Conservation (phyloP, 2,113 vertebrate genomes). For the Notiomystis cincta region DNA sequence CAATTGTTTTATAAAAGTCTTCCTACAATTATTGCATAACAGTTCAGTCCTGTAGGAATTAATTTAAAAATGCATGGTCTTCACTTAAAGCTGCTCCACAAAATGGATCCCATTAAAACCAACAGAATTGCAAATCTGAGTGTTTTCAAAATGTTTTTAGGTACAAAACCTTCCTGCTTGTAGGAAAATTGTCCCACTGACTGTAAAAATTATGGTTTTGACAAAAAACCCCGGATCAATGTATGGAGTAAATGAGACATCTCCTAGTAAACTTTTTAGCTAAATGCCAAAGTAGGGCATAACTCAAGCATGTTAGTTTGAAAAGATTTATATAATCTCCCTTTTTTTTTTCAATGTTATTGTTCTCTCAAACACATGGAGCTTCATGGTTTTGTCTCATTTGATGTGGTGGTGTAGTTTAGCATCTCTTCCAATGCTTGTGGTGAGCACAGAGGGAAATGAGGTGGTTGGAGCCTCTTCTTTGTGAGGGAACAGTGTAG, state of each 20-base stretch:
- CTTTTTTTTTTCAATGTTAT: background rate
- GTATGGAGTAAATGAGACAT: background rate
- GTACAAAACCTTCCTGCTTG: background rate
- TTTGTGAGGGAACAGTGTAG: background rate
- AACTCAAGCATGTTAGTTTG: background rate
- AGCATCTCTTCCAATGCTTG: background rate
- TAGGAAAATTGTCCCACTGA: background rate
- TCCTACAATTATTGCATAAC: background rate
- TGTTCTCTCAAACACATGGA: background rate
- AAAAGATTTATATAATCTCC: background rate
- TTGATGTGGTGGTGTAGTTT: background rate
- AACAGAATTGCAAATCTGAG: background rate
- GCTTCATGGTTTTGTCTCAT: background rate
- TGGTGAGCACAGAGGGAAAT: background rate
- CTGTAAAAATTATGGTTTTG: background rate
- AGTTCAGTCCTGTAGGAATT: background rate
- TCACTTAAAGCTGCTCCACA: background rate
- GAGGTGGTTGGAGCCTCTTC: background rate
- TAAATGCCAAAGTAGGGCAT: background rate
- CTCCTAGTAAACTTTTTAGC: background rate
- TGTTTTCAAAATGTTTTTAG: background rate
- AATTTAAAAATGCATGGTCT: background rate
- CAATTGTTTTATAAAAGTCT: background rate
- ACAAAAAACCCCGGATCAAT: background rate
- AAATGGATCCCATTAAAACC: background rate